Evolutionary conservation across 2,888 invertebrate genomes (phyloP).

Genomic region (Bellardia pandia): DNA sequence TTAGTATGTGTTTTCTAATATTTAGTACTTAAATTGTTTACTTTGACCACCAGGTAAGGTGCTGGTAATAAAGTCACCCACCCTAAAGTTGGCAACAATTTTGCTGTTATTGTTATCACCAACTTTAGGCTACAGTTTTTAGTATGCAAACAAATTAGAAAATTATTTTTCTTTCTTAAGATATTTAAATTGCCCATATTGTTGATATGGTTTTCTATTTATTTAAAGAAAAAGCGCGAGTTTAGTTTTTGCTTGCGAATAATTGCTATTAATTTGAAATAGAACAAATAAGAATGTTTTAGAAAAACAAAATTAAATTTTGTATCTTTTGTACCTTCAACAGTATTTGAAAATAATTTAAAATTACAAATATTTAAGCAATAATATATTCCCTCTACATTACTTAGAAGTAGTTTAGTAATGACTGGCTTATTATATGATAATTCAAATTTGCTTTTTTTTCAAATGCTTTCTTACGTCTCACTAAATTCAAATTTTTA

Average conservation of each 20-base stretch:
- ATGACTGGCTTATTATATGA: too few relatives aligned
- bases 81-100: slow-evolving; percentile 18
- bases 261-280: not conserved
- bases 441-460: too few relatives aligned
- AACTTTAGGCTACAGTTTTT: not conserved
- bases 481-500: too few relatives aligned
- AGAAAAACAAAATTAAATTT: too few relatives aligned
- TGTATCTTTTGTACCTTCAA: too few relatives aligned
- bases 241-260: not conserved
- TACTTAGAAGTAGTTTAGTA: too few relatives aligned
- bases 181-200: not conserved
- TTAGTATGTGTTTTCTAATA: not conserved
- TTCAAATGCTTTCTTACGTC: too few relatives aligned
- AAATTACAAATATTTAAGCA: too few relatives aligned
- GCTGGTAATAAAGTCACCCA: not conserved
- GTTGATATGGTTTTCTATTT: not conserved
- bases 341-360: too few relatives aligned
- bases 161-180: not conserved
- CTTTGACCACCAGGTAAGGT: not conserved
- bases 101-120: not conserved
- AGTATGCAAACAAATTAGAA: not conserved
- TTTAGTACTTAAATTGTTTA: not conserved
- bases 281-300: not conserved
- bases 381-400: too few relatives aligned
- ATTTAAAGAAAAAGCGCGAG: not conserved